These are phyloP conservation scores for Myzus persicae DNA, from an alignment of 1,140 invertebrate genomes.

Conservation along the genomic window DNA sequence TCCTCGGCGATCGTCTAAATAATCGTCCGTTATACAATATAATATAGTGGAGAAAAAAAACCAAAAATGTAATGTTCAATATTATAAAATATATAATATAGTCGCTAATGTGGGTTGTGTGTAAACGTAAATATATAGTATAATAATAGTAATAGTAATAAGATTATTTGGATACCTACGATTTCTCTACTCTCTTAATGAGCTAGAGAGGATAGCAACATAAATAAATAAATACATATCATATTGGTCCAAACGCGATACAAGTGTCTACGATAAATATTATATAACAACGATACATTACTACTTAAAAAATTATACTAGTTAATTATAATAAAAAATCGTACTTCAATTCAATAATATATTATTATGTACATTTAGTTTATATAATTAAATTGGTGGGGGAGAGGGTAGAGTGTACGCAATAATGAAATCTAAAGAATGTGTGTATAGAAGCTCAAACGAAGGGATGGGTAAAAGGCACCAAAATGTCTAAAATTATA, in stretches of 20 bases:
- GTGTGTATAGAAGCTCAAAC: background rate
- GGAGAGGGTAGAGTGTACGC: background rate
- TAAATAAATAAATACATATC: background rate
- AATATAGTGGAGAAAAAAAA: background rate
- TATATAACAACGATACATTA: slow-evolving; percentile 14
- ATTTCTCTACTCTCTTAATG: background rate
- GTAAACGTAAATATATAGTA: background rate
- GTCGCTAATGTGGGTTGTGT: background rate
- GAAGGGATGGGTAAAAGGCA: background rate
- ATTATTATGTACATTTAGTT: background rate
- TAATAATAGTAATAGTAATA: background rate
- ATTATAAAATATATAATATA: slow-evolving; percentile 10
- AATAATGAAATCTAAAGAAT: background rate
- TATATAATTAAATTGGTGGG: slow-evolving; percentile 13
- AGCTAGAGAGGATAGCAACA: background rate
- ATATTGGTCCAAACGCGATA: slow-evolving; percentile 29
- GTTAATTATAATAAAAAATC: background rate
- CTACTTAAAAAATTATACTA: background rate
- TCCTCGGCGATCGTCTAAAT: background rate
- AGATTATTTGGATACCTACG: background rate
- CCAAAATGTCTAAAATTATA: background rate
- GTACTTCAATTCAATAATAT: background rate
- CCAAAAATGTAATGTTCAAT: background rate
- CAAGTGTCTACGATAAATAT: slow-evolving; percentile 13
- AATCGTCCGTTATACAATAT: background rate